Percentiles rank a stretch among this genome's conserved stretches.
Evolutionary conservation across 2,888 invertebrate species (phyloP).

Genomic region (Diaprepes abbreviatus): DNA sequence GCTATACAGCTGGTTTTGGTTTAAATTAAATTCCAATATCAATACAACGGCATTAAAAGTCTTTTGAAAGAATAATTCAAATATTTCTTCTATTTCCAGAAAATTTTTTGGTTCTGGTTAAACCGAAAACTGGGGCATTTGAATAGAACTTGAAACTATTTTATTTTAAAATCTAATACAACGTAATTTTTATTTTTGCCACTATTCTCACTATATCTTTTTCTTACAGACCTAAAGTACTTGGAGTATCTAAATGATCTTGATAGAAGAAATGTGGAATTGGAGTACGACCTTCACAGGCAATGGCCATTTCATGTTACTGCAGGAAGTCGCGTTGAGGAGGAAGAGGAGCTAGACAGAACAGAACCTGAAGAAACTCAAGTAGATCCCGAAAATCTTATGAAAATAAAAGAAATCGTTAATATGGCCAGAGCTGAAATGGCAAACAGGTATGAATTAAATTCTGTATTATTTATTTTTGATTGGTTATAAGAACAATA

Average conservation of each 20-base stretch:
- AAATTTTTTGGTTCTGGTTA: too few species aligned
- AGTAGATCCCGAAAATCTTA: not conserved
- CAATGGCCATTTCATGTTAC: slow-evolving; percentile 43
- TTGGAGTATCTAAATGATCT: slow-evolving; percentile 51
- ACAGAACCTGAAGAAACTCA: not conserved
- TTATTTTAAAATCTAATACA: too few species aligned
- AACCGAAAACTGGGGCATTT: too few species aligned
- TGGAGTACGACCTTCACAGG: slow-evolving; percentile 46
- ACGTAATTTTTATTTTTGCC: too few species aligned
- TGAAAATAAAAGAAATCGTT: slow-evolving; percentile 5
- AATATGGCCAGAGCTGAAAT: slow-evolving; percentile 23
- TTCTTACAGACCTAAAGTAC: slow-evolving; percentile 36
- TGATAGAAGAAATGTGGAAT: slow-evolving; percentile 42
- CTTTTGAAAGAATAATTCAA: too few species aligned
- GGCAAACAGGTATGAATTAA: slow-evolving; percentile 9
- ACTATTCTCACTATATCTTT: too few species aligned
- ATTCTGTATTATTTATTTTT: not conserved
- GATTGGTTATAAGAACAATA: too few species aligned
- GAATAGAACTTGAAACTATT: too few species aligned
- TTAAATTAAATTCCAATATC: too few species aligned
- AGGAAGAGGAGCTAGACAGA: not conserved
- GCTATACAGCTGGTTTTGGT: too few species aligned
- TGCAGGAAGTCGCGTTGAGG: slow-evolving; percentile 1
- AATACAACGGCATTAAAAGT: too few species aligned
- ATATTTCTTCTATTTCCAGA: too few species aligned